A percentile compares a stretch with the other conserved stretches of the same genome.
phyloP scores from a whole-genome alignment of 2,888 invertebrate genomes.

The Gibbula magus region DNA sequence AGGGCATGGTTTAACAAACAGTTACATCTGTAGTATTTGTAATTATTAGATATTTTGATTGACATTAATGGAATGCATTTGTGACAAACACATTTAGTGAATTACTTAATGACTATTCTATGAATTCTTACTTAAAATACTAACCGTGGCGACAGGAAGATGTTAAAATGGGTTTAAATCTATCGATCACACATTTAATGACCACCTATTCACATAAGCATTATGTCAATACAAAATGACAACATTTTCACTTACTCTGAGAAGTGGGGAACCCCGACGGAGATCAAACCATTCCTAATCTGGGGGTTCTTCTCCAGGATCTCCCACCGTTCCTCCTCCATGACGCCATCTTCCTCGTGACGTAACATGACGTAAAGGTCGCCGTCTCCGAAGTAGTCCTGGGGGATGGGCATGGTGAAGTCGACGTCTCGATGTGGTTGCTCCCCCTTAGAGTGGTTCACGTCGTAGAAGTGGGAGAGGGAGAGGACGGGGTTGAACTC shows the following conservation, averaged over 20 bases:
- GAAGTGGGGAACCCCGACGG: slow-evolving; percentile 31
- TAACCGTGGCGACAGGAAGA: too few species aligned
- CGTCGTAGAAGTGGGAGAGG: slow-evolving; percentile 47
- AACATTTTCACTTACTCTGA: background rate
- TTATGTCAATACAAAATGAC: background rate
- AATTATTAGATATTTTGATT: too few species aligned
- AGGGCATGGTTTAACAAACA: too few species aligned
- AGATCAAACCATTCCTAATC: slow-evolving; percentile 24
- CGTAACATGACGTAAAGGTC: slow-evolving; percentile 36
- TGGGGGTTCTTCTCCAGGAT: slow-evolving; percentile 29
- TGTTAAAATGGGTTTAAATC: too few species aligned
- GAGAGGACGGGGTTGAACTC: slow-evolving; percentile 39
- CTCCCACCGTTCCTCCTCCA: slow-evolving; percentile 30
- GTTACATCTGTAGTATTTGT: too few species aligned
- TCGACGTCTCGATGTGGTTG: slow-evolving; percentile 32
- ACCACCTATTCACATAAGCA: too few species aligned
- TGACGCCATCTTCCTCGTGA: slow-evolving; percentile 2
- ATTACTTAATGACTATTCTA: too few species aligned
- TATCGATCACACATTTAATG: too few species aligned
- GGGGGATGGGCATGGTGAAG: slow-evolving; percentile 43
- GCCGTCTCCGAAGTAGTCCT: slow-evolving; percentile 43
- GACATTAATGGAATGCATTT: too few species aligned
- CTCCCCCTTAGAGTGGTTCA: slow-evolving; percentile 29
- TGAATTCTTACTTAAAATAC: too few species aligned
- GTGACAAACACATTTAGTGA: too few species aligned